Evolutionary conservation across 2,113 vertebrate species (phyloP).

Genomic region (Spilogale gracilis): DNA sequence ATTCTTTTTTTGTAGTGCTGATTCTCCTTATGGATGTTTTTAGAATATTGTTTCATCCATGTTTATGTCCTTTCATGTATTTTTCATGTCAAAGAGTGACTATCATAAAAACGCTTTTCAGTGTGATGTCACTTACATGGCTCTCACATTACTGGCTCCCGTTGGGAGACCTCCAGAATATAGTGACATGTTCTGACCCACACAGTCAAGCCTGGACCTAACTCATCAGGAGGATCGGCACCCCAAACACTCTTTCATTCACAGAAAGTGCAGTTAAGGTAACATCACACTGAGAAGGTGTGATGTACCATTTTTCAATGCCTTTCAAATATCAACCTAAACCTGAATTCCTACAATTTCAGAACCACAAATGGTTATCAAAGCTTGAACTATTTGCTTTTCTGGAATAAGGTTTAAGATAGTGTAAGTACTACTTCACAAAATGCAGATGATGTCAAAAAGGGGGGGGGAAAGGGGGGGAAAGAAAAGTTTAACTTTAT

Average conservation of each 20-base stretch:
- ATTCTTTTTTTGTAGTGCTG: not conserved
- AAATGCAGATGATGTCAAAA: constrained; percentile 56
- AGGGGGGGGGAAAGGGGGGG: not conserved
- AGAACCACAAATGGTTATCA: not conserved
- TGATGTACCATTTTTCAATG: not conserved
- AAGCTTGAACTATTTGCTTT: not conserved
- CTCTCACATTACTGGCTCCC: not conserved
- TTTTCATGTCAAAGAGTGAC: not conserved
- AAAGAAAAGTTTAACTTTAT: not conserved
- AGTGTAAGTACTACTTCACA: constrained; percentile 43
- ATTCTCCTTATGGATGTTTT: not conserved
- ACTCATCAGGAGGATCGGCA: not conserved
- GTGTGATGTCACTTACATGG: not conserved
- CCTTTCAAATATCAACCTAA: not conserved
- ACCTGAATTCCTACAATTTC: not conserved
- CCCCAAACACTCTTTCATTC: not conserved
- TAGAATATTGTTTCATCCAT: not conserved
- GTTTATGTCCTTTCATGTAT: not conserved
- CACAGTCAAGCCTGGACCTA: not conserved
- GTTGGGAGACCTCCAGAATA: not conserved
- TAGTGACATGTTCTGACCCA: not conserved
- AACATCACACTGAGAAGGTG: not conserved
- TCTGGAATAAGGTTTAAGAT: constrained; percentile 32
- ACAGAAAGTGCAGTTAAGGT: not conserved
- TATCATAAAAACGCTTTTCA: not conserved